Conservation (phyloP, 1,140 invertebrate genomes). For the Streblospio benedicti region DNA sequence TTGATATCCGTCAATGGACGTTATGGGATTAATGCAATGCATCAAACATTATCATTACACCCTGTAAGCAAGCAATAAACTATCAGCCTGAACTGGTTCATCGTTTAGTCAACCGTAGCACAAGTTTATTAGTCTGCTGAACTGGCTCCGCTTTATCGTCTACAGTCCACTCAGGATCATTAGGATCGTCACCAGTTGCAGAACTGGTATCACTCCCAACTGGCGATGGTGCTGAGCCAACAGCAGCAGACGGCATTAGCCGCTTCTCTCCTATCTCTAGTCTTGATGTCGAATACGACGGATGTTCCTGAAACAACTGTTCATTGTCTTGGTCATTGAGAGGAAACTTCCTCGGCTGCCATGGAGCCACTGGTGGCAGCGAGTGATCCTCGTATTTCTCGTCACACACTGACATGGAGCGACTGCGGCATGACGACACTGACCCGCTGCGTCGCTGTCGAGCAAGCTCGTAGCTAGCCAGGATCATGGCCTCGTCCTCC, state of each 20-base stretch:
- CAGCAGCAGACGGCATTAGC: neutral
- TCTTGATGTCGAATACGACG: neutral
- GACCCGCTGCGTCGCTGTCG: constrained; percentile 16
- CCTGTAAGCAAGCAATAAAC: too few species aligned
- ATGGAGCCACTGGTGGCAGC: constrained; percentile 53
- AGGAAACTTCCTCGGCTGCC: constrained; percentile 65
- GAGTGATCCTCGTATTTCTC: constrained; percentile 20
- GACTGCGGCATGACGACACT: constrained; percentile 17
- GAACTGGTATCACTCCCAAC: constrained; percentile 49
- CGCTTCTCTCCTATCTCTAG: neutral
- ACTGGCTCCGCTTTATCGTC: neutral
- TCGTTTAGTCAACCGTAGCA: constrained; percentile 13
- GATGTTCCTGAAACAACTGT: constrained; percentile 26
- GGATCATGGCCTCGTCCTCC: constrained; percentile 20
- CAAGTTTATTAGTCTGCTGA: neutral
- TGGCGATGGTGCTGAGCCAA: constrained; percentile 28
- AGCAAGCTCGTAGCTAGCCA: constrained; percentile 46
- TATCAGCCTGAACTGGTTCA: too few species aligned
- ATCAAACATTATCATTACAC: too few species aligned
- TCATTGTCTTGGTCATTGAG: constrained; percentile 60
- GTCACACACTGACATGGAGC: constrained; percentile 23
- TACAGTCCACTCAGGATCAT: constrained; percentile 66
- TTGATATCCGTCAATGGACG: too few species aligned
- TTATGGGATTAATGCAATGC: too few species aligned
- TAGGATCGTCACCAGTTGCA: constrained; percentile 63